Percentiles rank a stretch among this genome's conserved stretches.
phyloP scores from a whole-genome alignment of 2,797 vertebrate genomes.

The Gymnothorax javanicus region DNA sequence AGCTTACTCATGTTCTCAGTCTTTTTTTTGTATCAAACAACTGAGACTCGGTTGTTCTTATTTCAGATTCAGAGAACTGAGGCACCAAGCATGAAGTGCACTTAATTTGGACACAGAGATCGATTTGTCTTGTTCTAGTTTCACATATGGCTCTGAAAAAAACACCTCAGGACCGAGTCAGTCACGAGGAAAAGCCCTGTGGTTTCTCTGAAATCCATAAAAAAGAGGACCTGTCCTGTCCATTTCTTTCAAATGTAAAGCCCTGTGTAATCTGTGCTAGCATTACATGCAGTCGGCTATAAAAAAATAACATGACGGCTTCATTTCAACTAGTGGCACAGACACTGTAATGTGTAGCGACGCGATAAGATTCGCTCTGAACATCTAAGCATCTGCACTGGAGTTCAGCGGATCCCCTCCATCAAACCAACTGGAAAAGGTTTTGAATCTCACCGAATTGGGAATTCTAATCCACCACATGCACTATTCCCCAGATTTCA shows the following conservation, averaged over 20 bases:
- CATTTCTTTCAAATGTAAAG: conserved; percentile 68
- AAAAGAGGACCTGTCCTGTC: conserved; percentile 41
- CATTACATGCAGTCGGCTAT: conserved; percentile 59
- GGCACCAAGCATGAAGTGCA: conserved; percentile 85
- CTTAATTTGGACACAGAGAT: conserved; percentile 68
- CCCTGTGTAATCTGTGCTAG: conserved; percentile 67
- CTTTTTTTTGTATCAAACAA: conserved; percentile 37
- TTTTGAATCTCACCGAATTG: background rate
- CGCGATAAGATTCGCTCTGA: background rate
- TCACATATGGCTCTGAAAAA: conserved; percentile 68
- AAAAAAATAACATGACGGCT: conserved; percentile 52
- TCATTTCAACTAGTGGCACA: background rate
- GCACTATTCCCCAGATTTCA: conserved; percentile 6
- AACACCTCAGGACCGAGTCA: conserved; percentile 45
- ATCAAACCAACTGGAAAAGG: background rate
- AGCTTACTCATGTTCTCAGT: conserved; percentile 64
- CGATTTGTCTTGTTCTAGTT: conserved; percentile 62
- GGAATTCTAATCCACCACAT: conserved; percentile 3
- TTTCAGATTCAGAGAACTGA: conserved; percentile 56
- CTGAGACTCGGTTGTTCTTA: conserved; percentile 34
- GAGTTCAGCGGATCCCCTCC: conserved; percentile 11
- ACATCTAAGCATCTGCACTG: background rate
- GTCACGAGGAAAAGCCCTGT: conserved; percentile 25
- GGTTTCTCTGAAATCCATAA: conserved; percentile 14
- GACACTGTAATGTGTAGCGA: conserved; percentile 13